Percentiles rank a stretch among this genome's conserved stretches.
phyloP scores from a whole-genome alignment of 2,113 vertebrate species.

The Dissostichus mawsoni region DNA sequence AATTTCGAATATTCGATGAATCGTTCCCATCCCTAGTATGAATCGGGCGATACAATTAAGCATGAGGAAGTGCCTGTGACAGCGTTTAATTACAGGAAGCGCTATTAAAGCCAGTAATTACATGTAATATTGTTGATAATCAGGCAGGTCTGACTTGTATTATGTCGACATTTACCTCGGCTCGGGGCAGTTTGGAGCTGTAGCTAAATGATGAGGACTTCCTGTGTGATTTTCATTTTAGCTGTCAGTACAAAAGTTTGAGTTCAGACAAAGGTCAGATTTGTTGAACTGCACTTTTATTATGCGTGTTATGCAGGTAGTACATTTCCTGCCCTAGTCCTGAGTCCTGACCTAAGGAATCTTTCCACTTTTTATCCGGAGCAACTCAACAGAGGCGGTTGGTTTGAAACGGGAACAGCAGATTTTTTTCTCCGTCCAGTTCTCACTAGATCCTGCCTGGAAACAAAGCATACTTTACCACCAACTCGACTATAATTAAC shows the following conservation, averaged over 20 bases:
- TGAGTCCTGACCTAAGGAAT: constrained; percentile 21
- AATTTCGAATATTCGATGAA: too few species aligned
- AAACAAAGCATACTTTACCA: neutral
- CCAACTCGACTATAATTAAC: neutral
- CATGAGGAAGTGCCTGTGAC: constrained; percentile 1
- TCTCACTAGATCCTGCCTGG: neutral
- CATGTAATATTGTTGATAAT: constrained; percentile 5
- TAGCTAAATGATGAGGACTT: neutral
- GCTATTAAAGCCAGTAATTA: constrained; percentile 8
- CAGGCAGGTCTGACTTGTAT: neutral
- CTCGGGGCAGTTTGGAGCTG: neutral
- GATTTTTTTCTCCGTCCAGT: neutral
- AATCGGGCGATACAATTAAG: neutral
- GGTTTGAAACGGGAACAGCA: neutral
- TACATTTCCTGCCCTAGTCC: neutral
- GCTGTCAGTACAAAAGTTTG: neutral
- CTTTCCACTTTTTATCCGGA: neutral
- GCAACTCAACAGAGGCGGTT: constrained; percentile 8
- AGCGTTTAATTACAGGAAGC: constrained; percentile 26
- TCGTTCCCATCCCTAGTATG: too few species aligned
- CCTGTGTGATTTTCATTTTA: constrained; percentile 2
- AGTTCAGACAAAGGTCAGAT: neutral
- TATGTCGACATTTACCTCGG: neutral
- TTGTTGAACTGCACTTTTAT: neutral
- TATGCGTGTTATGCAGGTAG: constrained; percentile 1